Percentiles rank a stretch among this genome's conserved stretches.
Evolutionary conservation across 2,888 invertebrate genomes (phyloP).

Genomic region (Teinopalpus imperialis): DNA sequence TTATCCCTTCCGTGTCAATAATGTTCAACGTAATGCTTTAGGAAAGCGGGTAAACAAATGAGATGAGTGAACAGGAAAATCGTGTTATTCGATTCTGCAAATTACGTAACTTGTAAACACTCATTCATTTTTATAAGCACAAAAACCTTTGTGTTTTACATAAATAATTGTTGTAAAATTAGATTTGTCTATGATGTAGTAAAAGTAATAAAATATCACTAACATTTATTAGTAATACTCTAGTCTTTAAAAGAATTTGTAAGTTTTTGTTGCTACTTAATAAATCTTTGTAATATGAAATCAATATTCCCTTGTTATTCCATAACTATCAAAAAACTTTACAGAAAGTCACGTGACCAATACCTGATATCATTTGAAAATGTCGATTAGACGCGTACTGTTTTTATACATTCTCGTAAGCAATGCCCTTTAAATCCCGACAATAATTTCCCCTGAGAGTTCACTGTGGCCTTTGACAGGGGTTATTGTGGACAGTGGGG

Average conservation of each 20-base stretch:
- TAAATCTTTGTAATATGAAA: too few relatives aligned
- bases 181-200: too few relatives aligned
- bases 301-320: background rate
- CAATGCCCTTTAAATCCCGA: slow-evolving; percentile 82
- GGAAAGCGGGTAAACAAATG: slow-evolving; percentile 59
- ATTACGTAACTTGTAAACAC: too few relatives aligned
- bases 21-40: slow-evolving; percentile 39
- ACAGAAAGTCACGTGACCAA: slow-evolving; percentile 60
- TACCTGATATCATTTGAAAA: slow-evolving; percentile 58
- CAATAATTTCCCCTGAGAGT: slow-evolving; percentile 80
- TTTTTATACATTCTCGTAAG: slow-evolving; percentile 73
- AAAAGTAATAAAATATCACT: too few relatives aligned
- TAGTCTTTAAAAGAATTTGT: too few relatives aligned
- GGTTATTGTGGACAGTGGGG: slow-evolving; percentile 73
- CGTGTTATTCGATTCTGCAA: slow-evolving; percentile 48
- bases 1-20: slow-evolving; percentile 65
- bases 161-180: too few relatives aligned
- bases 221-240: too few relatives aligned
- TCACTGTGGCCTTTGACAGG: slow-evolving; percentile 74
- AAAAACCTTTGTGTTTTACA: too few relatives aligned
- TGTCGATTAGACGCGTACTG: slow-evolving; percentile 65
- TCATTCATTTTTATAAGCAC: too few relatives aligned
- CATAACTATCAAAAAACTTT: too few relatives aligned
- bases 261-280: too few relatives aligned
- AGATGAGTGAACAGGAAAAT: slow-evolving; percentile 30